Evolutionary conservation across 2,888 invertebrate species (phyloP).

Genomic region (Syrista parreyssii): DNA sequence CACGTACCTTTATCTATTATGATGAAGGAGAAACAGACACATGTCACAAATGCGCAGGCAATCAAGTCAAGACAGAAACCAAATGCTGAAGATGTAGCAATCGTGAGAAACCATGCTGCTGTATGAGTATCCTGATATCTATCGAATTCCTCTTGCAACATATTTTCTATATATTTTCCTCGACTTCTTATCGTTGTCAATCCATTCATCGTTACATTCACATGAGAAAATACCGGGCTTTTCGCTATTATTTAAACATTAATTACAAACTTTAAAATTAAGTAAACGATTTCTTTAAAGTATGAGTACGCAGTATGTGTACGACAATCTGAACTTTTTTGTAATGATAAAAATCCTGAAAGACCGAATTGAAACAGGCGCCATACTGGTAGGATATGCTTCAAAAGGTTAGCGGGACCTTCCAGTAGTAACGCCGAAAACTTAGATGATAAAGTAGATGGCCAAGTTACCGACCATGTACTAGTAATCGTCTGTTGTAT

Average conservation of each 20-base stretch:
- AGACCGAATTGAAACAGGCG: too few species aligned
- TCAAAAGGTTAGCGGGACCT: too few species aligned
- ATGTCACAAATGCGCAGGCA: slow-evolving; percentile 75
- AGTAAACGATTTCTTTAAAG: too few species aligned
- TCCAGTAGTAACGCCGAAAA: too few species aligned
- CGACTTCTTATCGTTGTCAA: slow-evolving; percentile 88
- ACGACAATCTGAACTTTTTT: too few species aligned
- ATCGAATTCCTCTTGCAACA: slow-evolving; percentile 81
- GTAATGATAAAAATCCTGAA: too few species aligned
- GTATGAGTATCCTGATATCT: slow-evolving; percentile 76
- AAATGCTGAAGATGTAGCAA: slow-evolving; percentile 75
- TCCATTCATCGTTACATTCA: slow-evolving; percentile 86
- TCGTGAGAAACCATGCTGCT: slow-evolving; percentile 76
- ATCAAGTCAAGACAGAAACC: slow-evolving; percentile 81
- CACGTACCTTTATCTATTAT: slow-evolving; percentile 70
- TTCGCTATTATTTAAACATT: slow-evolving; percentile 64
- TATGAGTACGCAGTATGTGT: too few species aligned
- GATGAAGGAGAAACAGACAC: slow-evolving; percentile 75
- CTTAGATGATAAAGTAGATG: too few species aligned
- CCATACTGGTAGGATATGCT: too few species aligned
- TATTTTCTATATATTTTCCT: slow-evolving; percentile 72
- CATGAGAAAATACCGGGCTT: slow-evolving; percentile 92
- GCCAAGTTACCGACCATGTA: too few species aligned
- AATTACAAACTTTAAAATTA: background rate
- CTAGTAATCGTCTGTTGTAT: too few species aligned